phyloP scores from a whole-genome alignment of 2,113 vertebrate species.

The Paedocypris sp. region DNA sequence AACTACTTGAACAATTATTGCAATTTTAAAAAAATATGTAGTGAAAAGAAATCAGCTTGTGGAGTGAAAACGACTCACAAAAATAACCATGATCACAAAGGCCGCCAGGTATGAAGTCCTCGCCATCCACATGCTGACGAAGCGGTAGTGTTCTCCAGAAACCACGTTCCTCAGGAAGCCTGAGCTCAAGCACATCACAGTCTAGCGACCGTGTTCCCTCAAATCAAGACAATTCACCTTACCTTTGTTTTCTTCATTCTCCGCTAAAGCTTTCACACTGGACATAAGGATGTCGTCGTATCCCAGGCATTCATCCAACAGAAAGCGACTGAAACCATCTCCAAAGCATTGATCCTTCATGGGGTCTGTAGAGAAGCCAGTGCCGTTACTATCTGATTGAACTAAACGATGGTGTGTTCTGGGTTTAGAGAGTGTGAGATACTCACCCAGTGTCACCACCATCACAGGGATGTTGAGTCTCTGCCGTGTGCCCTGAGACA shows the following conservation, averaged over 20 bases:
- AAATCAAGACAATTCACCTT: background rate
- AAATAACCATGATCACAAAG: conserved; percentile 98
- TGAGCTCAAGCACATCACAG: conserved; percentile 34
- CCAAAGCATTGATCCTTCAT: conserved; percentile 92
- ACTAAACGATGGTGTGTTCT: background rate
- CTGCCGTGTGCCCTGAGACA: conserved; percentile 87
- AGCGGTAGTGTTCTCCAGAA: conserved; percentile 93
- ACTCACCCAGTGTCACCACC: conserved; percentile 92
- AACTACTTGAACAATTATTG: too few species aligned
- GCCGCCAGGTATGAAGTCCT: conserved; percentile 90
- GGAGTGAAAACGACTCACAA: conserved; percentile 75
- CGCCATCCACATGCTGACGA: conserved; percentile 99
- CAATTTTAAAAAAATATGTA: too few species aligned
- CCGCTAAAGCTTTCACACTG: conserved; percentile 91
- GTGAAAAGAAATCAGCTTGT: too few species aligned
- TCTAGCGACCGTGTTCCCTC: background rate
- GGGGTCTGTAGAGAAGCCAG: conserved; percentile 62
- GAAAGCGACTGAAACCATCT: conserved; percentile 88
- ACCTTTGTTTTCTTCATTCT: conserved; percentile 98
- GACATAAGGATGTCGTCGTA: conserved; percentile 98
- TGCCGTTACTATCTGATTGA: background rate
- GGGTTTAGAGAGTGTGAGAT: background rate
- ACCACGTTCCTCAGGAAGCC: conserved; percentile 95
- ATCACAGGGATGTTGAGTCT: conserved; percentile 93
- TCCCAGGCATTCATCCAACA: conserved; percentile 89